These are phyloP conservation scores for Psix sp. DNA, from an alignment of 1,140 invertebrate genomes.

Conservation along the genomic window DNA sequence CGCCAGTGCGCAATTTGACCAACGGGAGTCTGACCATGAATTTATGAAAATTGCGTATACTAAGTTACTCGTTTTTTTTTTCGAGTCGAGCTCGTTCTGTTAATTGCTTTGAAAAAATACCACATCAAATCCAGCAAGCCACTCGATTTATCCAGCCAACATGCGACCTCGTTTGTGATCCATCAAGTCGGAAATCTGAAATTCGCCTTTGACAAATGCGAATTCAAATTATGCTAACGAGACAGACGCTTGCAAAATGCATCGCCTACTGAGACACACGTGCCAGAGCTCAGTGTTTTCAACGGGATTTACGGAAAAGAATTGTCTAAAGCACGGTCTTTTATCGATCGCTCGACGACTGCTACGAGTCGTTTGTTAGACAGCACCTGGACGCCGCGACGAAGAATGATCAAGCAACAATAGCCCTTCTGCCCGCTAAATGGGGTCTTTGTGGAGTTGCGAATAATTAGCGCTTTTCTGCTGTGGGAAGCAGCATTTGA, in stretches of 20 bases:
- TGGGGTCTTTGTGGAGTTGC: slow-evolving; percentile 30
- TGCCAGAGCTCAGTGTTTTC: slow-evolving; percentile 22
- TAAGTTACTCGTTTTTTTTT: background rate
- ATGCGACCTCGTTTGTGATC: too few relatives aligned
- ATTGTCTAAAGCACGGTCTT: slow-evolving; percentile 24
- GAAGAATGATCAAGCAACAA: slow-evolving; percentile 43
- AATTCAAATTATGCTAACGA: background rate
- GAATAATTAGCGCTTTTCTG: slow-evolving; percentile 38
- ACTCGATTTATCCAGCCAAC: too few relatives aligned
- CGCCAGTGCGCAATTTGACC: slow-evolving; percentile 27
- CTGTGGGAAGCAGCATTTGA: slow-evolving; percentile 12
- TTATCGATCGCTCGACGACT: slow-evolving; percentile 46
- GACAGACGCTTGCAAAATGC: too few relatives aligned
- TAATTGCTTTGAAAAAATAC: too few relatives aligned
- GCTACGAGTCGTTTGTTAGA: slow-evolving; percentile 32
- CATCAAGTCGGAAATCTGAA: too few relatives aligned
- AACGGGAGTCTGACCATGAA: slow-evolving; percentile 25
- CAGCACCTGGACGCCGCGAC: slow-evolving; percentile 31
- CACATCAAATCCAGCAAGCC: too few relatives aligned
- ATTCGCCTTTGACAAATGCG: background rate
- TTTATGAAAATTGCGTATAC: slow-evolving; percentile 7
- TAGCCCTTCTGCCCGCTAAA: slow-evolving; percentile 18
- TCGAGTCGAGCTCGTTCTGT: too few relatives aligned
- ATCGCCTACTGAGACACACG: slow-evolving; percentile 4
- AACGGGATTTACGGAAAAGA: slow-evolving; percentile 19